Evolutionary conservation across 2,888 invertebrate genomes (phyloP).

Genomic region (Pelosia muscerda): DNA sequence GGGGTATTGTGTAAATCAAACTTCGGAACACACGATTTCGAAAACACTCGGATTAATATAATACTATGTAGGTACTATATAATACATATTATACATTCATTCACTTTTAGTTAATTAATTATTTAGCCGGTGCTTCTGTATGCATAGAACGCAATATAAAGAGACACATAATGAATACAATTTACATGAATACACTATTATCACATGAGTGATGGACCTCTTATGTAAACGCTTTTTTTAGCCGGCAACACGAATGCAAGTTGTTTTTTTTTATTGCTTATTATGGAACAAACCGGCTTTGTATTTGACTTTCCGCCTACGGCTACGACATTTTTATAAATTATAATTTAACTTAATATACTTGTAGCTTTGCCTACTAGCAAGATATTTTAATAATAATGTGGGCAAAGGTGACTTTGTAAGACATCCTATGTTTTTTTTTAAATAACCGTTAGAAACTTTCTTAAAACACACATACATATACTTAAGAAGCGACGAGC

Average conservation of each 20-base stretch:
- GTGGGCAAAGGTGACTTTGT: slow-evolving; percentile 27
- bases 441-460: slow-evolving; percentile 18
- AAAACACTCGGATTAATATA: slow-evolving; percentile 42
- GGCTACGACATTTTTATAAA: slow-evolving; percentile 62
- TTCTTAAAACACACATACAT: too few relatives aligned
- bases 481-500: too few relatives aligned
- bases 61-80: slow-evolving; percentile 24
- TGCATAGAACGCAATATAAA: slow-evolving; percentile 60
- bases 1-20: slow-evolving; percentile 38
- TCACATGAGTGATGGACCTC: slow-evolving; percentile 70
- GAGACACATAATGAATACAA: slow-evolving; percentile 76
- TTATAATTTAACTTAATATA: slow-evolving; percentile 53
- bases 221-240: slow-evolving; percentile 70
- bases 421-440: slow-evolving; percentile 1
- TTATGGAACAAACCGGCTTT: slow-evolving; percentile 68
- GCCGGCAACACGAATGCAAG: slow-evolving; percentile 59
- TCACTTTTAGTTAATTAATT: slow-evolving; percentile 52
- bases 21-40: slow-evolving; percentile 32
- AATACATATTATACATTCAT: slow-evolving; percentile 34
- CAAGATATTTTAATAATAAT: slow-evolving; percentile 37
- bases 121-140: slow-evolving; percentile 56
- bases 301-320: slow-evolving; percentile 71
- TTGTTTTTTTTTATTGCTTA: slow-evolving; percentile 70
- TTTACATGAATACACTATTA: slow-evolving; percentile 81
- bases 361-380: slow-evolving; percentile 32